Evolutionary conservation across 2,888 invertebrate genomes (phyloP).

Genomic region (Epirrhoe tristata): DNA sequence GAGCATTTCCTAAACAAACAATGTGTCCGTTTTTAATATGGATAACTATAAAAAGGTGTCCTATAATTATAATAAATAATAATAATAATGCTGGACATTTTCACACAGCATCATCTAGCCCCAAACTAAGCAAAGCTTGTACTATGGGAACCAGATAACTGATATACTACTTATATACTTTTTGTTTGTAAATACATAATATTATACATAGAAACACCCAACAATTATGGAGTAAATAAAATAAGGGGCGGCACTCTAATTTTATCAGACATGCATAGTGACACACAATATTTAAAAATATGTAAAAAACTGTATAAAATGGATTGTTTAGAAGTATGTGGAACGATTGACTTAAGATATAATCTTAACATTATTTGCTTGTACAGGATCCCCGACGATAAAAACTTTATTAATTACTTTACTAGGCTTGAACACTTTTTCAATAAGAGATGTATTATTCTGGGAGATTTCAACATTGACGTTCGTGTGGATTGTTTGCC

Average conservation of each 20-base stretch:
- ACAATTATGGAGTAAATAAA: constrained; percentile 1
- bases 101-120: too few relatives aligned
- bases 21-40: neutral
- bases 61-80: neutral
- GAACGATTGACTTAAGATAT: neutral
- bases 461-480: neutral
- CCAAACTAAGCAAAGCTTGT: too few relatives aligned
- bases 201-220: too few relatives aligned
- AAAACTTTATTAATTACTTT: constrained; percentile 5
- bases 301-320: constrained; percentile 7
- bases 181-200: too few relatives aligned
- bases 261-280: neutral
- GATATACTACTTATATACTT: too few relatives aligned
- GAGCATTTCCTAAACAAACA: constrained; percentile 9
- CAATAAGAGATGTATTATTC: constrained; percentile 6
- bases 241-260: constrained; percentile 9
- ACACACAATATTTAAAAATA: neutral
- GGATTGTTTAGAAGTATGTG: constrained; percentile 13
- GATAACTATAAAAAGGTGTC: neutral
- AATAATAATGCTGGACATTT: too few relatives aligned
- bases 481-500: neutral
- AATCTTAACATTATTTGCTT: neutral
- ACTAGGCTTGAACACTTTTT: constrained; percentile 7
- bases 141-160: too few relatives aligned
- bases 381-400: neutral